Percentiles rank a stretch among this genome's conserved stretches.
phyloP scores from a whole-genome alignment of 2,113 vertebrate genomes.

The Saguinus midas region DNA sequence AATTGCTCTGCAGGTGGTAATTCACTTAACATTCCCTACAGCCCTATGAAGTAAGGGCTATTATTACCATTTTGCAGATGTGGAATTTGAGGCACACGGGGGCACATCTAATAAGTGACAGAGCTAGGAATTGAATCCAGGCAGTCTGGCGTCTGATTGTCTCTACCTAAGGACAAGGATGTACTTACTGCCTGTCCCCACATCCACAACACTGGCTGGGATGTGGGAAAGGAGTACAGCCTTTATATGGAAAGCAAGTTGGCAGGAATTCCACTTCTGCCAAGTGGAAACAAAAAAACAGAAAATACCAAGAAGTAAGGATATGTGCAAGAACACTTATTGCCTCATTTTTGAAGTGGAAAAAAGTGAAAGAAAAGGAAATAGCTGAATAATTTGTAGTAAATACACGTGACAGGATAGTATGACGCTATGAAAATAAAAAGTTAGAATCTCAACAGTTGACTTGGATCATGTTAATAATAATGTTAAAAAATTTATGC shows the following conservation, averaged over 20 bases:
- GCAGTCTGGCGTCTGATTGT: background rate
- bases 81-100: background rate
- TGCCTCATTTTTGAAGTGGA: background rate
- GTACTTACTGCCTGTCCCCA: background rate
- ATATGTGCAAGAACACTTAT: background rate
- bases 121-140: background rate
- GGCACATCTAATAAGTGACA: background rate
- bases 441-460: background rate
- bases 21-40: background rate
- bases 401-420: background rate
- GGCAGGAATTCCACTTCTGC: background rate
- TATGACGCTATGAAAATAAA: background rate
- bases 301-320: background rate
- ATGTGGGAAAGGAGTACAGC: background rate
- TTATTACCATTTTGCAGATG: background rate
- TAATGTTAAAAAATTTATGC: background rate
- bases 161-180: background rate
- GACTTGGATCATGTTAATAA: background rate
- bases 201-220: background rate
- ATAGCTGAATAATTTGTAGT: background rate
- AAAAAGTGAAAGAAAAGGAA: background rate
- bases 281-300: background rate
- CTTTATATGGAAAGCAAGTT: background rate
- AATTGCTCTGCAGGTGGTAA: background rate
- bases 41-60: background rate